A percentile compares a stretch with the other conserved stretches of the same genome.
Evolutionary conservation across 2,113 vertebrate genomes (phyloP).

Genomic region (Seriola dumerili): DNA sequence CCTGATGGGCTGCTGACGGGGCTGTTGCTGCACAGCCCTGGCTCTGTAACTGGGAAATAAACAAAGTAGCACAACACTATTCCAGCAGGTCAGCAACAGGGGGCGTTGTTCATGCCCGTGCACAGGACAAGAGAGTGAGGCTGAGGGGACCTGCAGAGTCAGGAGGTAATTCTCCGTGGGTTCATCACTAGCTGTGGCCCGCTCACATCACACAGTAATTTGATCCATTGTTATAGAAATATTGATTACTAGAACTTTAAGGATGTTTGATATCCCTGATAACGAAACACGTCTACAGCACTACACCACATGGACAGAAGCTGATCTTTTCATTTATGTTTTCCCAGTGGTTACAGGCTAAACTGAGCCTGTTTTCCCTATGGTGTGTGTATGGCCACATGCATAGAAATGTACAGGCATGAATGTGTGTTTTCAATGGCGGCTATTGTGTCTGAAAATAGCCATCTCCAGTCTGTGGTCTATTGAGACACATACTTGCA

Average conservation of each 20-base stretch:
- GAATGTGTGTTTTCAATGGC: slow-evolving; percentile 26
- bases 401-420: not conserved
- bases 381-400: not conserved
- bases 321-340: not conserved
- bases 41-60: too few species aligned
- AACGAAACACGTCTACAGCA: not conserved
- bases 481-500: slow-evolving; percentile 58
- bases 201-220: too few species aligned
- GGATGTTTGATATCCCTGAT: not conserved
- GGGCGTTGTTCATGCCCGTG: too few species aligned
- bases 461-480: slow-evolving; percentile 38
- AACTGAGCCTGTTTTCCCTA: not conserved
- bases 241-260: not conserved
- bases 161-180: too few species aligned
- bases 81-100: too few species aligned
- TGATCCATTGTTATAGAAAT: not conserved
- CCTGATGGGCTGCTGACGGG: too few species aligned
- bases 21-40: too few species aligned
- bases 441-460: slow-evolving; percentile 64
- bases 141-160: too few species aligned
- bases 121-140: too few species aligned
- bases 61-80: too few species aligned
- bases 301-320: not conserved
- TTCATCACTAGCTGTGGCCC: too few species aligned
- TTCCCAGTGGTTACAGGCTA: not conserved